Base-by-base conservation (phyloP, 2,888 invertebrate genomes). In the Amphipyra tragopoginis region DNA sequence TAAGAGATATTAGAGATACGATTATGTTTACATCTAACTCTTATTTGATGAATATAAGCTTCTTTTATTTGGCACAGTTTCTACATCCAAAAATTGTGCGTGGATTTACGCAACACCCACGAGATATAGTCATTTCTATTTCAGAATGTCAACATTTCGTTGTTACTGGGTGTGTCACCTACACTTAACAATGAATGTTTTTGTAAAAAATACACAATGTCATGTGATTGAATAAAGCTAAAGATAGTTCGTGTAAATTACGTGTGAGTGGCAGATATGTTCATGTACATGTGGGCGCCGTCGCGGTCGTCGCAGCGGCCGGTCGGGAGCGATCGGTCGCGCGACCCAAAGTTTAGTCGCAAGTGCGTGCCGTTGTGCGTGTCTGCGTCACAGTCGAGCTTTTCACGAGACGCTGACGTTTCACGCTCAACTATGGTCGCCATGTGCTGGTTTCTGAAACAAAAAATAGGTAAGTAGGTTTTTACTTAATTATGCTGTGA, bases 361-460 rank as follows among this genome's bases (percentile, higher is more conserved):
- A 94, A 65, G 77, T 93, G 93, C 4, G 93, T 93, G 39, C 87
- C 82, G 77, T 65, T 83, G 59, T 75, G n/a, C n/a, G n/a, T 58
- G 50, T 90, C 91, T 0, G 81, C 70, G 47, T 90, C 92, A 66
- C 87, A 81, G 77, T 92, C 91, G 13, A 93, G 75, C 0, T 87
- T 84, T 67, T 94, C 94, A 40, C 93, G 88, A 1, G 93, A 92
- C 10, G 89, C 90, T 1, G 91, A 91, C 40, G 91, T 85, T 63
- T 92, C 93, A 38, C 94, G 87, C 65, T 94, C 94, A 0, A 93
- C 93, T 63, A 94, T 94, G 0, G 94, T 94, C n/a, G 94, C 94
- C 94, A 94, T 94, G 81, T 93, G 93, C 57, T 86, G 89, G 36
- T 86, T 83, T 72, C 93, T 92, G 75, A 11, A 79, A 82, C 54